Evolutionary conservation across 2,113 vertebrate genomes (phyloP).

Genomic region (Illadopsis cleaveri): DNA sequence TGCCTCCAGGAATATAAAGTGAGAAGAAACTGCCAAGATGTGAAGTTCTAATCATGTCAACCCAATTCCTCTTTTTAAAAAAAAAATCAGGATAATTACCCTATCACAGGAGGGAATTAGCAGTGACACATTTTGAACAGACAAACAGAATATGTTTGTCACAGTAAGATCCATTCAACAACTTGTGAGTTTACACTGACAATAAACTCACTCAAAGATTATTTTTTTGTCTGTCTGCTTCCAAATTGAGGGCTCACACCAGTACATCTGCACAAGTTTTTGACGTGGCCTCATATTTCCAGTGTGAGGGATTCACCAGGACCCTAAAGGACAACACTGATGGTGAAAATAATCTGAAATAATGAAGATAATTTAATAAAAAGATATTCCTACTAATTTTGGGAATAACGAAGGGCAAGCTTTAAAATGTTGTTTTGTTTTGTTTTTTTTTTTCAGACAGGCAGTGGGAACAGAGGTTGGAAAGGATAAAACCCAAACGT

Average conservation of each 20-base stretch:
- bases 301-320: background rate
- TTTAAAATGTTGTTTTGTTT: background rate
- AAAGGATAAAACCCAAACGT: background rate
- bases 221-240: background rate
- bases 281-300: background rate
- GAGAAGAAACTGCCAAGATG: background rate
- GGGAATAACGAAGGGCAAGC: background rate
- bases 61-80: no score
- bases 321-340: background rate
- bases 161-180: background rate
- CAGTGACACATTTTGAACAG: background rate
- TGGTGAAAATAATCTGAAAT: background rate
- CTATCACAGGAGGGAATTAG: background rate
- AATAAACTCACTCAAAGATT: background rate
- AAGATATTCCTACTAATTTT: background rate
- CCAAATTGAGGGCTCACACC: background rate
- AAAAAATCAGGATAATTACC: background rate
- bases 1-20: background rate
- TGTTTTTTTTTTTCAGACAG: background rate
- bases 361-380: background rate
- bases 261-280: background rate
- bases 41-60: background rate
- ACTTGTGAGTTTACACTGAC: background rate
- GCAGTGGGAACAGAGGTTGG: background rate
- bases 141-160: background rate